phyloP scores from a whole-genome alignment of 2,113 vertebrate genomes.

The Gallinago media region DNA sequence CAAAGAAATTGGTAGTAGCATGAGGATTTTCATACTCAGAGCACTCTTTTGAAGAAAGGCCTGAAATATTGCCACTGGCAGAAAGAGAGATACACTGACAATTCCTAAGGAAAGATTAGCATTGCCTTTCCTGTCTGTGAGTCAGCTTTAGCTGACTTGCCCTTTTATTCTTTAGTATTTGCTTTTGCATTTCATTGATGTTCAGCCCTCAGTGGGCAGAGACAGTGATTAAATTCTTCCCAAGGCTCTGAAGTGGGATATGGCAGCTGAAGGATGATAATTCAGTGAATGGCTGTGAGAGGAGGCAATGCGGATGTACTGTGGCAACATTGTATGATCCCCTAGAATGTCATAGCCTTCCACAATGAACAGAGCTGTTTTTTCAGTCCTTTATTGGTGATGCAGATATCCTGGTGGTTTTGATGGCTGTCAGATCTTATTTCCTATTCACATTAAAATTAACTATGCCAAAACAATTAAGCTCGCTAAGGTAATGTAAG shows the following conservation, averaged over 20 bases:
- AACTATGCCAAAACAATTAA: background rate
- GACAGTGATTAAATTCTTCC: background rate
- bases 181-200: slow-evolving; percentile 9
- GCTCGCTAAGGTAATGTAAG: background rate
- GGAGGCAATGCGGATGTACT: background rate
- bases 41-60: background rate
- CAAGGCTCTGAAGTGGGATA: background rate
- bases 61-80: background rate
- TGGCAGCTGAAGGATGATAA: background rate
- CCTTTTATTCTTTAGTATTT: slow-evolving; percentile 14
- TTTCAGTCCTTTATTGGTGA: background rate
- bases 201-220: background rate
- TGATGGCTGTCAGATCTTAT: background rate
- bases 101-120: background rate
- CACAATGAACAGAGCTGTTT: background rate
- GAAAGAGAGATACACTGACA: background rate
- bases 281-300: background rate
- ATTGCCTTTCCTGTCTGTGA: background rate
- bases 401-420: background rate
- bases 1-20: background rate
- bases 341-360: background rate
- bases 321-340: background rate
- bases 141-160: background rate
- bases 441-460: background rate
- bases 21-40: background rate